Evolutionary conservation across 1,140 invertebrate species (phyloP), one percentile per base, ranked within the genome.

Genomic region (Oppia nitens): DNA sequence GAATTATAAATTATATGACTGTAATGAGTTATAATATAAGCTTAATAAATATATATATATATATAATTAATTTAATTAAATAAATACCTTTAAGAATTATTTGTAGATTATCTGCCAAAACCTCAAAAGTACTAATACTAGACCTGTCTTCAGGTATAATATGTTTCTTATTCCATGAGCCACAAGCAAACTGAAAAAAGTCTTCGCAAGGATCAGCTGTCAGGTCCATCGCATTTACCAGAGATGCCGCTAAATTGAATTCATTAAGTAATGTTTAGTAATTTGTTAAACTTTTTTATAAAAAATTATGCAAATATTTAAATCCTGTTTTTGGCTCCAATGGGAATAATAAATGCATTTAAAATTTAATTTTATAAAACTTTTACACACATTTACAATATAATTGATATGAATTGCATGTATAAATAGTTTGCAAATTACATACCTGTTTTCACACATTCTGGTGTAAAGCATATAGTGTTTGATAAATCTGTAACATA

Each of bases 121-220:
- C 83, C 73, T 91, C 87, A 67, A 93, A 92, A 0, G 87, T 90
- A 66, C 82, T 87, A 53, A 88, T 86, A 20, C 83, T 86, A 62
- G 85, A 82, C 63, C 81, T 76, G 67, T 92, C 88, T 67, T 91
- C 88, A 0, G 89, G 88, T 65, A 93, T 92, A 2, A 85, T 76
- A 74, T 93, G 85, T 58, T 82, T 78, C 65, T 81, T 82, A 68
- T 92, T 91, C 87, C 88, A 93, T 1, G 83, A 81, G 1, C 87
- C 87, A 61, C 87, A 90, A 0, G 87, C 86, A 67, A 80, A 91
- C 71, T 88, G 83, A 72, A 88, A 92, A 72, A 92, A 92, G 69
- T 92, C 83, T 21, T 79, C 77, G 70, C 88, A 92, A 4, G 89
- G 88, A 68, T 88, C 80, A 0, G 80, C 80, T 0, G 74, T 77